These are phyloP conservation scores for Odontamblyopus rebecca DNA, from an alignment of 2,797 vertebrate species.

Conservation along the genomic window DNA sequence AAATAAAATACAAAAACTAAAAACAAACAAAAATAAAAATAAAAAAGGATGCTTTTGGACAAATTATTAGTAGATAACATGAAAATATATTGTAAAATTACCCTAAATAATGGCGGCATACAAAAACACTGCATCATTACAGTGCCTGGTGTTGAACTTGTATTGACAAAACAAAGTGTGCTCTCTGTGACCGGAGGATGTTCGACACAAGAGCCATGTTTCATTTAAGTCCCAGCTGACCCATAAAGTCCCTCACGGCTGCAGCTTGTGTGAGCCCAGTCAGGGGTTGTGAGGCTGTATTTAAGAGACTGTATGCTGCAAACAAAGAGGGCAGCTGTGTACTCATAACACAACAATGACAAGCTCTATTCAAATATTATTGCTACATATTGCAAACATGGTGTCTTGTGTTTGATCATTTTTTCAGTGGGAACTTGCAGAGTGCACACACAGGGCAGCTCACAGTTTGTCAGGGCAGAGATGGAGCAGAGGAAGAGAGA, in stretches of 20 bases:
- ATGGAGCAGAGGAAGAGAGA: not conserved
- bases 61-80: too few relatives aligned
- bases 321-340: constrained; percentile 42
- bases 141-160: not conserved
- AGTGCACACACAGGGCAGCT: not conserved
- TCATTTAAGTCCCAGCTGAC: constrained; percentile 44
- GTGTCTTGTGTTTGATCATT: not conserved
- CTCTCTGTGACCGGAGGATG: constrained; percentile 19
- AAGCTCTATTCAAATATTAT: not conserved
- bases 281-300: constrained; percentile 14
- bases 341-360: not conserved
- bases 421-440: constrained; percentile 10
- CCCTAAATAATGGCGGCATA: not conserved
- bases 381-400: not conserved
- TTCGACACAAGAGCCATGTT: constrained; percentile 30
- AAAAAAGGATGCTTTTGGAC: too few relatives aligned
- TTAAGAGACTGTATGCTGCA: constrained; percentile 19
- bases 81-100: not conserved
- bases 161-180: constrained; percentile 24
- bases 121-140: not conserved
- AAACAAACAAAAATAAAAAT: too few relatives aligned
- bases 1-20: too few relatives aligned
- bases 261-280: constrained; percentile 7
- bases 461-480: not conserved
- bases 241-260: constrained; percentile 32